phyloP scores from a whole-genome alignment of 2,113 vertebrate genomes.

The Cricetomys ansorgei region DNA sequence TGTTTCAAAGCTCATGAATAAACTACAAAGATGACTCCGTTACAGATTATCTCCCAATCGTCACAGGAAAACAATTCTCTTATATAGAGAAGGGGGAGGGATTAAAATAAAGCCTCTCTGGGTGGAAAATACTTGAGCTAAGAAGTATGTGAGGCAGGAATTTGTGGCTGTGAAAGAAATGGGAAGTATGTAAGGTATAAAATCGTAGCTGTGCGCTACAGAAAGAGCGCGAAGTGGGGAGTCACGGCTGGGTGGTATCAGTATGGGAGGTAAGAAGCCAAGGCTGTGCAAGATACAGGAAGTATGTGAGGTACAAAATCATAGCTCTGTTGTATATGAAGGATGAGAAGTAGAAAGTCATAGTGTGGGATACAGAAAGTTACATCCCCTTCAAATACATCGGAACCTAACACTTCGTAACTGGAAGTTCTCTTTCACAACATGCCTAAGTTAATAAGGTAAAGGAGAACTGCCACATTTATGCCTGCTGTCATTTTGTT shows the following conservation, averaged over 20 bases:
- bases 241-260: not conserved
- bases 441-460: not conserved
- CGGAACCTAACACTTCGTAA: not conserved
- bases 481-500: conserved; percentile 3
- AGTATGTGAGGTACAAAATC: not conserved
- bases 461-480: conserved; percentile 27
- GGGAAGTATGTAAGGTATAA: not conserved
- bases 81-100: not conserved
- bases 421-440: conserved; percentile 4
- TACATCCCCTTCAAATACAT: not conserved
- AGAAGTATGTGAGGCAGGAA: not conserved
- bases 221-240: not conserved
- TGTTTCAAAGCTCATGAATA: conserved; percentile 29
- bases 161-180: no score
- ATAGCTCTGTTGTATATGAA: not conserved
- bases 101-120: not conserved
- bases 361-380: not conserved
- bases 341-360: not conserved
- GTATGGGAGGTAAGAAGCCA: not conserved
- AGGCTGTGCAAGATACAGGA: not conserved
- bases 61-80: conserved; percentile 18
- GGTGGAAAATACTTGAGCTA: not conserved
- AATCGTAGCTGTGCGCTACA: not conserved
- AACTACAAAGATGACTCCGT: conserved; percentile 7
- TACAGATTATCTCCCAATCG: not conserved